Base-by-base conservation (phyloP, 2,888 invertebrate genomes). In the Phyllotreta cruciferae region DNA sequence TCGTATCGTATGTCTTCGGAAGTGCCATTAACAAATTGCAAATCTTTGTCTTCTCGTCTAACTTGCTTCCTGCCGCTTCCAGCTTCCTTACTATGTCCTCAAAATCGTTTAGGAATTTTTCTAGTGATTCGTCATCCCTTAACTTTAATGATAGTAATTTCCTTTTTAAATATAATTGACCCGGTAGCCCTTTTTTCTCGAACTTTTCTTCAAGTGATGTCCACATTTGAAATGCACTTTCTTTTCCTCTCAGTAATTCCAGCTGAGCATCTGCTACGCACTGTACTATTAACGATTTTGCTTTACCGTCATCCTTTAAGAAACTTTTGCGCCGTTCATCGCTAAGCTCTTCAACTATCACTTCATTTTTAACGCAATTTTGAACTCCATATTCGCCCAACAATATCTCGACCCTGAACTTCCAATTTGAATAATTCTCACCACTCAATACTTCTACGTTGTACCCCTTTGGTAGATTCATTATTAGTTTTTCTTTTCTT, bases 1-100 rank as follows among this genome's bases (percentile, higher is more conserved):
- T 60, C 11, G 66, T 70, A 41, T 70, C 68, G 62, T 63, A 70
- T 0, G 68, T 62, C 35, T 63, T 64, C 39, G 67, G 67, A 36
- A 68, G 44, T 9, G 54, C 42, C 35, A 68, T 50, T 54, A 70
- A 49, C 9, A 70, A 45, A 44, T 66, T 70, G 45, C 64, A 67
- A 8, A 65, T 61, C 24, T 58, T 36, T 37, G 64, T 61, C n/a
- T 62, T 36, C 7, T 70, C 70, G 34, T 62, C 49, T 39, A 67
- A 14, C 8, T 52, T 45, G 9, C 52, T 58, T 34, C 64, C 64
- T 34, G 62, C 52, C 34, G 53, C 44, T 39, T 60, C 63, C 14
- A 70, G 50, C 42, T 70, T 63, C n/a, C 64, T 49, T 38, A 60
- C 14, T 52, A 66, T 62, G 45, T 65, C 60, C 10, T 69, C 67